Conservation (phyloP, 2,888 invertebrate genomes). For the Orthosia cruda region DNA sequence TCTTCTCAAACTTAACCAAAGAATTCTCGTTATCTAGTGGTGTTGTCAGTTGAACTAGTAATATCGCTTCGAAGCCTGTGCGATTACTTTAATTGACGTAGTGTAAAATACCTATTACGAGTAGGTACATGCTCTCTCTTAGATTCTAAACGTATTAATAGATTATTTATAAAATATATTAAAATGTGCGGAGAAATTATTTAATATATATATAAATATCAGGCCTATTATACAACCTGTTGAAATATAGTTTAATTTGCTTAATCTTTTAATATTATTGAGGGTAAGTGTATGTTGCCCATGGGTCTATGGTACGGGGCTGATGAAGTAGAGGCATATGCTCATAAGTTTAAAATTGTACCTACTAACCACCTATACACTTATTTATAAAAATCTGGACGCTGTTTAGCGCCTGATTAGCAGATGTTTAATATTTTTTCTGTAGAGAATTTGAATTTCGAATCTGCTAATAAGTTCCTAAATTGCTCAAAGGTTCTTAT, state of each 20-base stretch:
- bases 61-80: constrained; percentile 52
- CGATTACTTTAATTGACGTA: constrained; percentile 47
- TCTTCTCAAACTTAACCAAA: constrained; percentile 47
- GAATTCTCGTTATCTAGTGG: constrained; percentile 32
- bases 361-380: background rate
- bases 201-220: constrained; percentile 57
- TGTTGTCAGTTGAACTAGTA: constrained; percentile 57
- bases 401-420: too few relatives aligned
- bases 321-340: constrained; percentile 37
- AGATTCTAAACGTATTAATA: constrained; percentile 68
- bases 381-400: too few relatives aligned
- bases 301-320: constrained; percentile 33
- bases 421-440: too few relatives aligned
- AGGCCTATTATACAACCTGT: constrained; percentile 67
- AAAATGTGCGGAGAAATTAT: constrained; percentile 56
- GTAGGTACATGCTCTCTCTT: constrained; percentile 71
- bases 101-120: constrained; percentile 51
- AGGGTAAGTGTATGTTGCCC: constrained; percentile 46
- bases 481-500: too few relatives aligned
- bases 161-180: constrained; percentile 27
- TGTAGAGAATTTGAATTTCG: too few relatives aligned
- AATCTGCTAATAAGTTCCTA: too few relatives aligned
- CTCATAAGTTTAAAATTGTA: constrained; percentile 55
- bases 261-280: constrained; percentile 52
- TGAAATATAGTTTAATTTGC: constrained; percentile 62